These are phyloP conservation scores for Ptychoptera contaminata DNA, from an alignment of 2,888 invertebrate species.

Conservation along the genomic window DNA sequence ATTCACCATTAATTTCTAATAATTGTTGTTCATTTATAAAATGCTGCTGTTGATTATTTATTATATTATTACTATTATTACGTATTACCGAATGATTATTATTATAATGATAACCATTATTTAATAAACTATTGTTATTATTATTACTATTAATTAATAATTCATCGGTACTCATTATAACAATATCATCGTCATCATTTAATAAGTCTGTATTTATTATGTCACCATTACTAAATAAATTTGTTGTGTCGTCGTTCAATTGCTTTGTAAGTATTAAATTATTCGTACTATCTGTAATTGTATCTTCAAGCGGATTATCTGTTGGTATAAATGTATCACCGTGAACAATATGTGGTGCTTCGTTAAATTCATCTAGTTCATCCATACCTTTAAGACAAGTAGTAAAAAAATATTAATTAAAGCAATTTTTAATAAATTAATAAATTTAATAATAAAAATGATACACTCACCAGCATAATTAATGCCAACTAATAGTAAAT, in stretches of 20 bases:
- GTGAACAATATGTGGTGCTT: slow-evolving; percentile 70
- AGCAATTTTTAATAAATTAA: background rate
- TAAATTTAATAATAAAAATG: no score
- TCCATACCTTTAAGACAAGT: no score
- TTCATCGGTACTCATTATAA: background rate
- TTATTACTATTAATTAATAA: slow-evolving; percentile 1
- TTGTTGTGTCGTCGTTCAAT: slow-evolving; percentile 10
- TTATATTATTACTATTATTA: no score
- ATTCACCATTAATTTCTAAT: no score
- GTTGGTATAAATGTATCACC: slow-evolving; percentile 18
- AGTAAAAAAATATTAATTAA: slow-evolving; percentile 7
- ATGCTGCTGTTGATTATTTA: no score
- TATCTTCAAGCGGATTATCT: slow-evolving; percentile 1
- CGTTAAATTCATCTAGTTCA: slow-evolving; percentile 80
- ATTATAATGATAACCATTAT: no score
- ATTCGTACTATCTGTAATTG: slow-evolving; percentile 3
- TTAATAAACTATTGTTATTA: background rate
- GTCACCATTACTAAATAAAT: slow-evolving; percentile 24
- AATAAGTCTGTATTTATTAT: slow-evolving; percentile 23
- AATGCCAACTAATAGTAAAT: slow-evolving; percentile 62
- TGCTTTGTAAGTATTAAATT: background rate
- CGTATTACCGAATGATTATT: no score
- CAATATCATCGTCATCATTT: slow-evolving; percentile 24
- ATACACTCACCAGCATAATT: slow-evolving; percentile 43
- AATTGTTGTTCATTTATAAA: no score